Base-by-base conservation (phyloP, 2,113 vertebrate species). In the Salvelinus alpinus region DNA sequence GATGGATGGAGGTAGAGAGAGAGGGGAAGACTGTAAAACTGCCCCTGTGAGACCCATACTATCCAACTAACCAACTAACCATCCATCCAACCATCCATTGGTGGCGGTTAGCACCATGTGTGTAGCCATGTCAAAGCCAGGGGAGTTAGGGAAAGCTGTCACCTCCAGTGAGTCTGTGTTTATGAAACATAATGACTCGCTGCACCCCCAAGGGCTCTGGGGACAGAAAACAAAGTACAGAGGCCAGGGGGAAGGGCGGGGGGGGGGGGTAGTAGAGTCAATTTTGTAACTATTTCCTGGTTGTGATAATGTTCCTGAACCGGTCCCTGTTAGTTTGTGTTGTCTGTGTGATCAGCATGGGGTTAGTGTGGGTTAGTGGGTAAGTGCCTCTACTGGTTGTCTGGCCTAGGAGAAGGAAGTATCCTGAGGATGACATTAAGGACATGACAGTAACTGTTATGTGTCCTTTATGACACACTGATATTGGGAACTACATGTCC, bases 101-200 rank as follows among this genome's bases (percentile, higher is more conserved):
- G 69, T 79, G 85, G 72, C 83, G 81, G 86, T 79, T 80, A 71
- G 78, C 59, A 75, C 73, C 91, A 92, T 88, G 86, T 92, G 92
- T 90, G 78, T 64, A 74, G 48, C 72, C 74, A 80, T 74, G 81
- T 90, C 86, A 87, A 75, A 24, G 68, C 64, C 72, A 71, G 74
- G 70, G 65, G 77, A 75, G 74, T 81, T 62, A 72, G 76, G 73
- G 76, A 78, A 80, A 80, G 69, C 74, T 85, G 84, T 84, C 80
- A 79, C 71, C 82, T 65, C 47, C 68, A 87, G 82, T 82, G 81
- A 74, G 82, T 85, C 86, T 81, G 76, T 87, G 86, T 90, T 90
- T 88, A 81, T 85, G 84, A 89, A 90, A 91, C 82, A 72, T 77
- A 79, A 90, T 66, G 82, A 47, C 79, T 13, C 54, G n/a, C 22